These are phyloP conservation scores for Melospiza georgiana DNA, from an alignment of 2,113 vertebrate species.

Conservation along the genomic window DNA sequence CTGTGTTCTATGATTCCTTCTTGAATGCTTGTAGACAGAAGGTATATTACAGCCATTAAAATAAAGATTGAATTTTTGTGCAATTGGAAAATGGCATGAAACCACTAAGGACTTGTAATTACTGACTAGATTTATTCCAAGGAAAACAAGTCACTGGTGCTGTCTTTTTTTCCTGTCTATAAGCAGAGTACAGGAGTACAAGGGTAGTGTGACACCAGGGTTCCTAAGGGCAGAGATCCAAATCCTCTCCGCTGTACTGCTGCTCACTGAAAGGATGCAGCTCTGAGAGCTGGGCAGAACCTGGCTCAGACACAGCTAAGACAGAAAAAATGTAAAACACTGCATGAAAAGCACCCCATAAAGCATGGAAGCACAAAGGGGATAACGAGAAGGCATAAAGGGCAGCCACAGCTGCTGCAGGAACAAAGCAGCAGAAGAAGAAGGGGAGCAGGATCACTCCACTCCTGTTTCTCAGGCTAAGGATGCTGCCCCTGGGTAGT, in stretches of 20 bases:
- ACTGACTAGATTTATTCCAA: background rate
- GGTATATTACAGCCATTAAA: background rate
- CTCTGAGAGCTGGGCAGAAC: background rate
- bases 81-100: background rate
- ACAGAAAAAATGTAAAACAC: too few species aligned
- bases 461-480: background rate
- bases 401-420: background rate
- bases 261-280: background rate
- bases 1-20: background rate
- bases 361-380: background rate
- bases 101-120: background rate
- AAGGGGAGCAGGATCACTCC: background rate
- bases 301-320: background rate
- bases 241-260: background rate
- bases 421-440: background rate
- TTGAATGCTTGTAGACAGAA: background rate
- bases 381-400: background rate
- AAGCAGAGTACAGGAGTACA: background rate
- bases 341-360: rapidly evolving
- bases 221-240: background rate
- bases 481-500: background rate
- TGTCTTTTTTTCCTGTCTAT: background rate
- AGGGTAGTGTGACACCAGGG: rapidly evolving
- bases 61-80: background rate
- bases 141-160: background rate